Percentiles rank a stretch among this genome's conserved stretches.
These are phyloP conservation scores for Aleiodes sp. DNA, from an alignment of 1,140 invertebrate genomes.

Conservation along the genomic window DNA sequence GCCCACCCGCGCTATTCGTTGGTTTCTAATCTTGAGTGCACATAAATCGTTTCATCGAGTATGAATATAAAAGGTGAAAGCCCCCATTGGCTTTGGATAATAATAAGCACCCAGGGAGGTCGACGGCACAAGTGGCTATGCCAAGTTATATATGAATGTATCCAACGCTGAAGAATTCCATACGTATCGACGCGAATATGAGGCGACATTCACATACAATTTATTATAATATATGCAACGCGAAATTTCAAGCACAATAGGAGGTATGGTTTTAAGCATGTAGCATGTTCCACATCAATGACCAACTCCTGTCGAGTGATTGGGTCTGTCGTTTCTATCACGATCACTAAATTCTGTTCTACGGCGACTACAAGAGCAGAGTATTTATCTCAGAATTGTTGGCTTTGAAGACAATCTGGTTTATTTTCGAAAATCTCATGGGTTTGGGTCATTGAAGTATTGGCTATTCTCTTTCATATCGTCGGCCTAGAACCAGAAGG, in stretches of 20 bases:
- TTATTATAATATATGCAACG: slow-evolving; percentile 7
- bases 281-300: slow-evolving; percentile 26
- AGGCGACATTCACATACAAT: slow-evolving; percentile 5
- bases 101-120: neutral
- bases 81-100: slow-evolving; percentile 16
- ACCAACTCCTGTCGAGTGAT: slow-evolving; percentile 19
- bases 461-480: too few relatives aligned
- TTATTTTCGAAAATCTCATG: too few relatives aligned
- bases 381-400: too few relatives aligned
- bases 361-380: neutral
- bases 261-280: neutral
- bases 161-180: slow-evolving; percentile 9
- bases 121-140: neutral
- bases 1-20: slow-evolving; percentile 26
- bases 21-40: slow-evolving; percentile 25
- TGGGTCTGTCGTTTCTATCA: slow-evolving; percentile 13
- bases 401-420: too few relatives aligned
- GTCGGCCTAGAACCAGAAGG: too few relatives aligned
- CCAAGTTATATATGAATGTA: slow-evolving; percentile 1
- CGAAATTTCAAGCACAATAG: neutral
- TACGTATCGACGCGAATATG: slow-evolving; percentile 20
- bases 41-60: slow-evolving; percentile 15
- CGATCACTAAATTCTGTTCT: slow-evolving; percentile 17
- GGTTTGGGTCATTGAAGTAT: too few relatives aligned
- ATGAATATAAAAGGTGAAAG: slow-evolving; percentile 28